A percentile compares a stretch with the other conserved stretches of the same genome.
These are phyloP conservation scores for Pangasianodon hypophthalmus DNA, from an alignment of 2,113 vertebrate species.

Conservation along the genomic window DNA sequence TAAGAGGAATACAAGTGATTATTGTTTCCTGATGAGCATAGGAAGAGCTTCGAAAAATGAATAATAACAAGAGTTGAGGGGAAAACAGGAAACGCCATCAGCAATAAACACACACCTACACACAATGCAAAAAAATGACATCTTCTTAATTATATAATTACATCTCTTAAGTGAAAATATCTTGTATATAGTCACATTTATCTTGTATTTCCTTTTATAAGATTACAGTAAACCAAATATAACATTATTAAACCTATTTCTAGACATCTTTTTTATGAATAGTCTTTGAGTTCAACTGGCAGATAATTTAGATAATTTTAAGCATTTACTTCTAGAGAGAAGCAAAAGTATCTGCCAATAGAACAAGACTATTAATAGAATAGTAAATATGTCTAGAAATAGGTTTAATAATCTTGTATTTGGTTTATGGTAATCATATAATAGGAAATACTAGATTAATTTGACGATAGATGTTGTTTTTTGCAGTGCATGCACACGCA, in stretches of 20 bases:
- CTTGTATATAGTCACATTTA: not conserved
- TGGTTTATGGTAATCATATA: not conserved
- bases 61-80: not conserved
- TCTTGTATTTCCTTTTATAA: not conserved
- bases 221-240: not conserved
- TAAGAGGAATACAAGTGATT: not conserved
- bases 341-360: not conserved
- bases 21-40: not conserved
- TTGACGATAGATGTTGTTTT: not conserved
- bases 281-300: not conserved
- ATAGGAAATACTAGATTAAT: not conserved
- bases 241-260: not conserved
- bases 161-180: not conserved
- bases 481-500: not conserved
- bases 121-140: not conserved
- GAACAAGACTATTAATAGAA: not conserved
- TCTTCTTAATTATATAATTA: not conserved
- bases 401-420: not conserved
- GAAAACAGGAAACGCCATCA: not conserved
- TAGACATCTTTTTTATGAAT: not conserved
- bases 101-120: not conserved
- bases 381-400: not conserved
- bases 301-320: not conserved
- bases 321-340: not conserved
- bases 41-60: too few species aligned